Evolutionary conservation across 2,888 invertebrate species (phyloP), one percentile per base, ranked within the genome.

Genomic region (Erebia palarica): DNA sequence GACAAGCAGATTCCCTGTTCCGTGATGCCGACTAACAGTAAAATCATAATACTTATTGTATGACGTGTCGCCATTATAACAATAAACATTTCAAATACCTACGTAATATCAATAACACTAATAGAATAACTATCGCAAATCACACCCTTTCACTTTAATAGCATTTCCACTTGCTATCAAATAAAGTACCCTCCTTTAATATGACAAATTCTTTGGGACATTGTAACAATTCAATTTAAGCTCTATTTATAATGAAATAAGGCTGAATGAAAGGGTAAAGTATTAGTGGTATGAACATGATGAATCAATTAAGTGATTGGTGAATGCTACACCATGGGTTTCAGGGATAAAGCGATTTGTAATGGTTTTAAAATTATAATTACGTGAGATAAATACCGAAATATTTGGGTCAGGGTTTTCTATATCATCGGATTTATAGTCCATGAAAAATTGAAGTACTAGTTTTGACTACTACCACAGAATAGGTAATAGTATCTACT

Each of bases 71-170:
- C 27, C 27, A 3, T 27, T 3, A 27, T 27, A 27, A 27, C 27
- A 27, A 58, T 58, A 58, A 60, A 61, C 13, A 63, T 49, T 7
- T 63, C 2, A 63, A 53, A 77, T 73, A 72, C 70, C 73, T 83
- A 87, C 85, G 88, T 87, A 88, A 88, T 89, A 85, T 83, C 82
- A 80, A 86, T 84, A 83, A 82, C 83, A 84, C 87, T 89, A 91
- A 92, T 91, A 91, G 88, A 90, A 90, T 91, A 88, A 88, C 88
- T 83, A 87, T 89, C 86, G 86, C 81, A 86, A 89, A 89, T 88
- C 87, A 85, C 87, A 90, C 91, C 92, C 91, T 88, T 89, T 88
- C 84, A 75, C 76, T 79, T 80, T 86, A 88, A 89, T 88, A 85
- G 83, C 78, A 83, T 86, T 88, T 84, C 81, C 82, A 66, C 57